Base-by-base conservation (phyloP, 2,113 vertebrate species). In the Limanda limanda region DNA sequence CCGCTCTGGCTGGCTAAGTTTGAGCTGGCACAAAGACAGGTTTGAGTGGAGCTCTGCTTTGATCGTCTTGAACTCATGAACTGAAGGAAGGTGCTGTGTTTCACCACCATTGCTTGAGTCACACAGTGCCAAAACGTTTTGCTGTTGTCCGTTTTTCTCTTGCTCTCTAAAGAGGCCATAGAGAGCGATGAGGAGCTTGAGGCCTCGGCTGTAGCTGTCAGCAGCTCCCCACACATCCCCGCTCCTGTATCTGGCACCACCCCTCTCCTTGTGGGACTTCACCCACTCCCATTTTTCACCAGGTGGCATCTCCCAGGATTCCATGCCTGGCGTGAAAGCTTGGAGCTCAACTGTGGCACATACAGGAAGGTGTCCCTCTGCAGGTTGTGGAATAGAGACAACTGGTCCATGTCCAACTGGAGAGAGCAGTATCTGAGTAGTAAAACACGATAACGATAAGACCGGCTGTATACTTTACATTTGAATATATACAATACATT, bases 1-100 rank as follows among this genome's bases (percentile, higher is more conserved):
- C 51, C 91, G 79, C 13, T 72, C 75, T 2, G 94, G 95, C 57
- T 95, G 95, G n/a, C 94, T 94, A 45, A 96, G 84, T 78, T 94
- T 93, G 25, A 97, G 91, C 87, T 98, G 96, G 70, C 96, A 97
- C 57, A 96, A 91, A 0, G 96, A 96, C 54, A 97, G 68, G 85
- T 97, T 97, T 52, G 95, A 95, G 60, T 97, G 94, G 11, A 98
- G 93, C 31, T 92, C 92, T 2, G 94, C 94, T 85, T 93, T 94
- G 5, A 89, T 77, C 24, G 69, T 91, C 71, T 63, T 90, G 27
- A 93, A 91, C 56, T 96, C 94, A 13, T 67, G 47, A 6, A 65
- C 79, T 8, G 90, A 86, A 6, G 86, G 76, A 48, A 72, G 65
- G 2, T 47, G 27, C 4, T 68, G 56, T 1, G 51, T 61, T 71